Percentiles rank a stretch among this genome's conserved stretches.
phyloP scores from a whole-genome alignment of 2,113 vertebrate genomes.

The Ameiurus melas region DNA sequence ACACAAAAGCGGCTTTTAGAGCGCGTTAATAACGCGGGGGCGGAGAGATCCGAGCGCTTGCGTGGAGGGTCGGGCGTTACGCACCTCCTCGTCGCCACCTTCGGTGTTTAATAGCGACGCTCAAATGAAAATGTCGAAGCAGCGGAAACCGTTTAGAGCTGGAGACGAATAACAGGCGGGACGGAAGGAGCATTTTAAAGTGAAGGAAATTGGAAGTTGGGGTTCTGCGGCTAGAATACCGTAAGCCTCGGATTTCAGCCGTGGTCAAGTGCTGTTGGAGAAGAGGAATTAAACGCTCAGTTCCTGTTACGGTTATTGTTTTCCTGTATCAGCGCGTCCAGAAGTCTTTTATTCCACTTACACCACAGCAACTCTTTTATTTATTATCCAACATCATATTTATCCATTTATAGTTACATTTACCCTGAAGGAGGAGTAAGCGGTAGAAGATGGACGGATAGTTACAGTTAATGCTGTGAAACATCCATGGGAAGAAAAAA shows the following conservation, averaged over 20 bases:
- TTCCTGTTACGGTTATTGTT: background rate
- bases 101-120: background rate
- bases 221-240: background rate
- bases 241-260: background rate
- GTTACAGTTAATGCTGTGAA: background rate
- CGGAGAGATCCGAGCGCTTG: conserved; percentile 3
- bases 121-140: conserved; percentile 44
- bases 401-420: background rate
- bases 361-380: background rate
- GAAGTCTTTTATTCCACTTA: background rate
- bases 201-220: background rate
- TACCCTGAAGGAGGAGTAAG: too few relatives aligned
- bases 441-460: background rate
- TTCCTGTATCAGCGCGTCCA: background rate
- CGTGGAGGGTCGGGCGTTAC: conserved; percentile 2
- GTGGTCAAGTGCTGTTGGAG: background rate
- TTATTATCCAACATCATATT: background rate
- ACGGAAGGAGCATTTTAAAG: background rate
- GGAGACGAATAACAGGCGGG: background rate
- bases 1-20: conserved; percentile 44
- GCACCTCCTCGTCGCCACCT: conserved; percentile 37
- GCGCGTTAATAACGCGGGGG: conserved; percentile 35
- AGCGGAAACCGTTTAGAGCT: conserved; percentile 30
- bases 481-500: background rate
- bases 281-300: background rate